Evolutionary conservation across 2,113 vertebrate species (phyloP).

Genomic region (Acanthochromis polyacanthus): DNA sequence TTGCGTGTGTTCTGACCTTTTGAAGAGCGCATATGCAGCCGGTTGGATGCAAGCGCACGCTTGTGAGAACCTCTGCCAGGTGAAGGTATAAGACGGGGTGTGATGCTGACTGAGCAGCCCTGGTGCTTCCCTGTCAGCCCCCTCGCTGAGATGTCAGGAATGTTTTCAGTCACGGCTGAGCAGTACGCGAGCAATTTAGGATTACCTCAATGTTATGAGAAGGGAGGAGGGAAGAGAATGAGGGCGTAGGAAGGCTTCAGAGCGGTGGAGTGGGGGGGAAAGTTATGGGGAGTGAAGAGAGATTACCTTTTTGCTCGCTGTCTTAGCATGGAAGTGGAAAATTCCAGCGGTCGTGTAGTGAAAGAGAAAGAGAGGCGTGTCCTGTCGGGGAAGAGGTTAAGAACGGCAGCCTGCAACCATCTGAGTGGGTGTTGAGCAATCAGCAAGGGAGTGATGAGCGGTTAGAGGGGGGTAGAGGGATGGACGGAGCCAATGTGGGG

Average conservation of each 20-base stretch:
- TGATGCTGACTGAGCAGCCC: constrained; percentile 73
- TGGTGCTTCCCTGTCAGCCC: constrained; percentile 73
- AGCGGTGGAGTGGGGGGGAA: not conserved
- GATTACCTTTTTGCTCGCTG: constrained; percentile 74
- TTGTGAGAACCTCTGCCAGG: constrained; percentile 22
- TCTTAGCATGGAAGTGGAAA: constrained; percentile 81
- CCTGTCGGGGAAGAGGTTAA: constrained; percentile 75
- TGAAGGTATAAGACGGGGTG: constrained; percentile 27
- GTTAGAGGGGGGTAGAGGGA: constrained; percentile 21
- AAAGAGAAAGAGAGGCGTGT: constrained; percentile 75
- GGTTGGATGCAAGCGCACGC: constrained; percentile 22
- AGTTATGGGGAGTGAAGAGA: constrained; percentile 36
- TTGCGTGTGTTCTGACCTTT: constrained; percentile 48
- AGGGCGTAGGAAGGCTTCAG: constrained; percentile 51
- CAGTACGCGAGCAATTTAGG: constrained; percentile 81
- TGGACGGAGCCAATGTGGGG: constrained; percentile 25
- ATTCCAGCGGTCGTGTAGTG: constrained; percentile 79
- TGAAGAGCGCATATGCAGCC: constrained; percentile 16
- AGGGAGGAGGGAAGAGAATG: constrained; percentile 59
- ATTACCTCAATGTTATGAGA: constrained; percentile 82
- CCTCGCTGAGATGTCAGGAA: constrained; percentile 77
- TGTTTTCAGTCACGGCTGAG: constrained; percentile 80
- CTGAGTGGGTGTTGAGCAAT: constrained; percentile 77
- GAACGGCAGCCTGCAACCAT: constrained; percentile 71
- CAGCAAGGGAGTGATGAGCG: constrained; percentile 47